phyloP scores from a whole-genome alignment of 30 jellyfish, hydroid and myxozoan genomes.

The Pseudorhiza aurosa region DNA sequence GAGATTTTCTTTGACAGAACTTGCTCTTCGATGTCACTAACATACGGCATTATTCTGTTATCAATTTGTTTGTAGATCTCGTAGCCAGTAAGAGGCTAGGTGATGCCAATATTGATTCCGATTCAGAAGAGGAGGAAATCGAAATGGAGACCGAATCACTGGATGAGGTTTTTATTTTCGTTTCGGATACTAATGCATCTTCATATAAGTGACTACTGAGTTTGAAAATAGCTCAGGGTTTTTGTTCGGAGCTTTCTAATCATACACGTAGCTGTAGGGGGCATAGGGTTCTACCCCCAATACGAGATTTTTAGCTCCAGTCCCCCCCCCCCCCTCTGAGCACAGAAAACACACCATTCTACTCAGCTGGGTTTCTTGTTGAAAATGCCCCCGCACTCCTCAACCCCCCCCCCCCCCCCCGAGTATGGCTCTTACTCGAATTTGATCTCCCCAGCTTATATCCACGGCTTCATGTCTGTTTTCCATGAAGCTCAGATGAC shows the following conservation, averaged over 20 bases:
- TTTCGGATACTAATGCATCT: not conserved
- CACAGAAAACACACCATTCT: no score
- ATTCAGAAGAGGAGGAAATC: conserved; percentile 54
- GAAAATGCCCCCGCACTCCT: no score
- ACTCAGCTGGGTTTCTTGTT: no score
- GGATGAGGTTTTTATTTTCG: conserved; percentile 4
- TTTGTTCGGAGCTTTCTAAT: no score
- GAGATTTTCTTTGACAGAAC: not conserved
- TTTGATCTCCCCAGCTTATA: no score
- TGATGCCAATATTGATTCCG: conserved; percentile 47
- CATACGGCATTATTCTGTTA: not conserved
- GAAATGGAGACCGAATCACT: conserved; percentile 44
- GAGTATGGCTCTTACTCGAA: no score
- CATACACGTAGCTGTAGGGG: no score
- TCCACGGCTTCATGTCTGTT: not conserved
- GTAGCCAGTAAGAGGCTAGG: not conserved
- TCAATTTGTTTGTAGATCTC: conserved; percentile 2
- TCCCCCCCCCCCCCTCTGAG: no score
- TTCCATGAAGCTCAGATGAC: not conserved
- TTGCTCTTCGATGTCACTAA: not conserved
- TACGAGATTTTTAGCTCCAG: no score
- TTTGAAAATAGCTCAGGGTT: no score
- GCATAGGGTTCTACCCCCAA: no score
- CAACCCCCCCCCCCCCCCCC: no score
- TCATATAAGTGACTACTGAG: not conserved